A percentile compares a stretch with the other conserved stretches of the same genome.
Evolutionary conservation across 2,797 vertebrate genomes (phyloP).

Genomic region (Pangasius djambal): DNA sequence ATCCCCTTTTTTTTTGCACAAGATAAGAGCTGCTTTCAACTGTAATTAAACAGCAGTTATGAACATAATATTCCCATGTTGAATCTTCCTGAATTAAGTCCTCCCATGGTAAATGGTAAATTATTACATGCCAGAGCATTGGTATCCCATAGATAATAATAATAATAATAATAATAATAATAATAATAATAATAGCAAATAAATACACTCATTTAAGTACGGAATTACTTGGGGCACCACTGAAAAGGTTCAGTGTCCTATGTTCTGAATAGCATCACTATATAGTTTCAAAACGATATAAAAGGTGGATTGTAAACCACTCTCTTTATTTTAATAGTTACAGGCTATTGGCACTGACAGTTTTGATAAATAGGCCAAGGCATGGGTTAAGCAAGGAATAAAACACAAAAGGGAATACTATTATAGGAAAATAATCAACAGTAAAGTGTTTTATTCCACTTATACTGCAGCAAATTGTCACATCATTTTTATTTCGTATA

Average conservation of each 20-base stretch:
- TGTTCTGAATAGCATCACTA: not conserved
- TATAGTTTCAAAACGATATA: not conserved
- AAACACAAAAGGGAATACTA: not conserved
- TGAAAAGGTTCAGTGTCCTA: not conserved
- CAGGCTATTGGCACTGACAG: not conserved
- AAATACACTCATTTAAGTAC: not conserved
- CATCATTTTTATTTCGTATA: not conserved
- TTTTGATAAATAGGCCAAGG: not conserved
- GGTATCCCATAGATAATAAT: not conserved
- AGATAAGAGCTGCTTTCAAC: not conserved
- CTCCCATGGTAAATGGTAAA: not conserved
- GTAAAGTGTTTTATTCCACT: not conserved
- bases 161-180: too few relatives aligned
- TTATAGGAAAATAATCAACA: not conserved
- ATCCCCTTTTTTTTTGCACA: not conserved
- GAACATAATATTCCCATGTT: not conserved
- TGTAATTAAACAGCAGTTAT: not conserved
- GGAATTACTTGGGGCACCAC: not conserved
- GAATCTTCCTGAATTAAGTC: not conserved
- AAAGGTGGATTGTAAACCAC: not conserved
- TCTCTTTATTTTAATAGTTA: not conserved
- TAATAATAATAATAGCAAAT: not conserved
- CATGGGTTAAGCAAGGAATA: not conserved
- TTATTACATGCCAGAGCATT: not conserved
- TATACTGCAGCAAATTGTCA: not conserved